Base-by-base conservation (phyloP, 2,113 vertebrate species). In the Mesembrinibis cayennensis region DNA sequence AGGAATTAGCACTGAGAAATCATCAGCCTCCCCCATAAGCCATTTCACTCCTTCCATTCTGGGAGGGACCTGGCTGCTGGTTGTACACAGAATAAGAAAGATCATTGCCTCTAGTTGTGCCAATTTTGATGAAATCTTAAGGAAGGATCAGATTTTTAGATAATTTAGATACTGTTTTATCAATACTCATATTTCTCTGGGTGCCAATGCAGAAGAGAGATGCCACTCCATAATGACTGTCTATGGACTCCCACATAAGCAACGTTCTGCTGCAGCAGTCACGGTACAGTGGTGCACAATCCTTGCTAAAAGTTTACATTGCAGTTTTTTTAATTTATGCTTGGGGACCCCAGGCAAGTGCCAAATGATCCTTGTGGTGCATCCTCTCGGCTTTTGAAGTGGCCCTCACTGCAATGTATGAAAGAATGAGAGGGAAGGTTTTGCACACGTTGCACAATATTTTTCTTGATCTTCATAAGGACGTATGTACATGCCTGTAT, bases 211-310 rank as follows among this genome's bases (percentile, higher is more conserved):
- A 29, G 42, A 71, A 36, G 38, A 40, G 58, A 50, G 17, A 27
- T 34, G 18, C 9, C 22, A 26, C 2, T 71, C 47, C 8, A 3
- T 10, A 19, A 25, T 7, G n/a, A 11, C 19, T 13, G 13, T 13
- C 1, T 1, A 6, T 27, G 87, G 53, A 16, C 20, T 65, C 72
- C 13, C 1, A 1, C 21, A 30, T 21, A 26, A 72, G 58, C 71
- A 69, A 13, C 32, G 9, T 32, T 55, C 40, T 59, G 10, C 66
- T 61, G 52, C 70, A 66, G 74, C 20, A 26, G n/a, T 32, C 25
- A 19, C 0, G 1, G 16, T 27, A 32, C 6, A 20, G 21, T 27
- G 17, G 5, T n/a, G 50, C 27, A 20, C 8, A 45, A 8, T 13
- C 40, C 71, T 56, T 73, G 45, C 58, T 62, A 56, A 25, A 47